A percentile compares a stretch with the other conserved stretches of the same genome.
Conservation (phyloP, 2,888 invertebrate species). For the Heteromyza rotundicornis region DNA sequence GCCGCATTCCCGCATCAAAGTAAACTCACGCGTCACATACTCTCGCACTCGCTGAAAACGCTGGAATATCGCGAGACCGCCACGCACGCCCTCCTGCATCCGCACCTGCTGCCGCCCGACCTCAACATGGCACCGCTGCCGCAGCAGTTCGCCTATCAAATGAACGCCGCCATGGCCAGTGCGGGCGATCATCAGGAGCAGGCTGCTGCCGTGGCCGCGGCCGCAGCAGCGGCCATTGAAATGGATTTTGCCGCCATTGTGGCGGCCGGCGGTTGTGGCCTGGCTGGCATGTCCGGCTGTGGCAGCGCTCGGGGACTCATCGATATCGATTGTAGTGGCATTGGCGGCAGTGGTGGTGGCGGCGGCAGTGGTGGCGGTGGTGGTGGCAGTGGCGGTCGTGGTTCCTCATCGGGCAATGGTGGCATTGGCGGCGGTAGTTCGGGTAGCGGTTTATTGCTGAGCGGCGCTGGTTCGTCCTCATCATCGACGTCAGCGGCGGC, state of each 20-base stretch:
- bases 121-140: conserved; percentile 53
- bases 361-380: conserved; percentile 36
- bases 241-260: conserved; percentile 49
- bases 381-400: conserved; percentile 32
- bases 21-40: conserved; percentile 87
- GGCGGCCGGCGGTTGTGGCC: conserved; percentile 48
- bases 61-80: conserved; percentile 81
- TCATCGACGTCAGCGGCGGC: conserved; percentile 51
- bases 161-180: conserved; percentile 57
- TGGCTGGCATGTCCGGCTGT: conserved; percentile 43
- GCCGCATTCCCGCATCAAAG: conserved; percentile 88
- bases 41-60: conserved; percentile 87
- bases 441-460: conserved; percentile 32
- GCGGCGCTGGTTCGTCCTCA: conserved; percentile 48
- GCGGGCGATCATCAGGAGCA: conserved; percentile 55
- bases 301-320: conserved; percentile 48
- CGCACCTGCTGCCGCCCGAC: conserved; percentile 65
- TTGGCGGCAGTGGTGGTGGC: conserved; percentile 31
- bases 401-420: conserved; percentile 40
- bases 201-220: conserved; percentile 55
- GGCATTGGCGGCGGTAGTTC: conserved; percentile 61
- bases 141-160: conserved; percentile 62
- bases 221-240: conserved; percentile 52
- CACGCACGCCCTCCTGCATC: conserved; percentile 66
- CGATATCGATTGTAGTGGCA: conserved; percentile 45